Evolutionary conservation across 1,140 invertebrate genomes (phyloP).

Genomic region (Littorina saxatilis): DNA sequence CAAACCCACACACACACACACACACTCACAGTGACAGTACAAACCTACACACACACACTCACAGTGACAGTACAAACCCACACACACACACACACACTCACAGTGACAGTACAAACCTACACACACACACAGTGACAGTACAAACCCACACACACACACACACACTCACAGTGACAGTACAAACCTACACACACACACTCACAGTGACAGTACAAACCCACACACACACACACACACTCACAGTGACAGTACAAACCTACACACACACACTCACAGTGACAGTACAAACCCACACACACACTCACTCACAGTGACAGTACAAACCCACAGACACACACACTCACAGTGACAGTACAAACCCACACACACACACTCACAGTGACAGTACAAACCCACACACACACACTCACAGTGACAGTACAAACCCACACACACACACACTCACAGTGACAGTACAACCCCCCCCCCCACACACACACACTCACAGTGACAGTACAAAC

Average conservation of each 20-base stretch:
- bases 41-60: no score
- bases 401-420: constrained; percentile 1
- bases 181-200: not conserved
- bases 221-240: constrained; percentile 17
- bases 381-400: not conserved
- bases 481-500: not conserved
- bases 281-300: not conserved
- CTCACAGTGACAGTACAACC: not conserved
- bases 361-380: not conserved
- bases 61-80: no score
- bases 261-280: not conserved
- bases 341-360: no score
- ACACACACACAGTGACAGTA: not conserved
- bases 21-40: no score
- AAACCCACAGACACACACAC: no score
- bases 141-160: constrained; percentile 5
- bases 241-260: not conserved
- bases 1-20: no score
- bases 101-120: no score
- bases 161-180: not conserved
- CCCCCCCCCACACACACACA: not conserved
- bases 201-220: not conserved
- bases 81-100: no score
- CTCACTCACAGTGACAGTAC: not conserved
- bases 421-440: constrained; percentile 7